A percentile compares a stretch with the other conserved stretches of the same genome.
These are phyloP conservation scores for Drosophila pectinifera DNA, from an alignment of 1,140 invertebrate genomes.

Conservation along the genomic window DNA sequence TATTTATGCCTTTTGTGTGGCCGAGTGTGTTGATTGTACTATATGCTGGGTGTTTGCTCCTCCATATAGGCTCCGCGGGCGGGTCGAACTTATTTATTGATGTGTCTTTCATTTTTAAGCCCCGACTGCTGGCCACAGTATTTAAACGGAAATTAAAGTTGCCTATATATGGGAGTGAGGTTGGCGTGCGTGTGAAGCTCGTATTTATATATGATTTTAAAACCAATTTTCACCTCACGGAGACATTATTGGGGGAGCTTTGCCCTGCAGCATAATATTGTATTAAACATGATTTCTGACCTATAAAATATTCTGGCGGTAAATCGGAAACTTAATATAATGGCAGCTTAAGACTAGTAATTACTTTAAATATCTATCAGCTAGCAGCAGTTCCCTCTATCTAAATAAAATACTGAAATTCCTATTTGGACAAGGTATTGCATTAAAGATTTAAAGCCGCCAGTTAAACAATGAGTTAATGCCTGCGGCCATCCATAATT, in stretches of 20 bases:
- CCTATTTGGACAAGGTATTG: slow-evolving; percentile 2
- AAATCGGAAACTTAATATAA: not conserved
- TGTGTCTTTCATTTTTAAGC: slow-evolving; percentile 71
- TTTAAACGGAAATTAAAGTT: slow-evolving; percentile 77
- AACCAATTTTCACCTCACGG: slow-evolving; percentile 38
- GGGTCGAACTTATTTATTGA: slow-evolving; percentile 65
- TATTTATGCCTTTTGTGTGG: slow-evolving; percentile 27
- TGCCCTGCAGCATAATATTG: slow-evolving; percentile 7
- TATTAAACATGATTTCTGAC: slow-evolving; percentile 2
- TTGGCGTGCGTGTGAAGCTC: slow-evolving; percentile 6
- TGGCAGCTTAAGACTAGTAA: not conserved
- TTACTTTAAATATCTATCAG: too few relatives aligned
- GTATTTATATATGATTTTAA: slow-evolving; percentile 10
- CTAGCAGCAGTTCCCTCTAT: not conserved
- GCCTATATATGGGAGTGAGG: slow-evolving; percentile 15
- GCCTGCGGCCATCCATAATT: slow-evolving; percentile 32
- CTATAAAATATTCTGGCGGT: not conserved
- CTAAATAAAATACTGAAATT: slow-evolving; percentile 1
- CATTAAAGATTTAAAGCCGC: slow-evolving; percentile 5
- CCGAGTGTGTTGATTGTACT: slow-evolving; percentile 10
- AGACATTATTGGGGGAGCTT: not conserved
- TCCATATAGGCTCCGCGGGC: slow-evolving; percentile 6
- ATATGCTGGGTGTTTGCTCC: slow-evolving; percentile 1
- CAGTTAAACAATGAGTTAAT: slow-evolving; percentile 11
- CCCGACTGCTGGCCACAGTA: slow-evolving; percentile 46